phyloP scores from a whole-genome alignment of 2,113 vertebrate genomes.

The Zootoca vivipara region DNA sequence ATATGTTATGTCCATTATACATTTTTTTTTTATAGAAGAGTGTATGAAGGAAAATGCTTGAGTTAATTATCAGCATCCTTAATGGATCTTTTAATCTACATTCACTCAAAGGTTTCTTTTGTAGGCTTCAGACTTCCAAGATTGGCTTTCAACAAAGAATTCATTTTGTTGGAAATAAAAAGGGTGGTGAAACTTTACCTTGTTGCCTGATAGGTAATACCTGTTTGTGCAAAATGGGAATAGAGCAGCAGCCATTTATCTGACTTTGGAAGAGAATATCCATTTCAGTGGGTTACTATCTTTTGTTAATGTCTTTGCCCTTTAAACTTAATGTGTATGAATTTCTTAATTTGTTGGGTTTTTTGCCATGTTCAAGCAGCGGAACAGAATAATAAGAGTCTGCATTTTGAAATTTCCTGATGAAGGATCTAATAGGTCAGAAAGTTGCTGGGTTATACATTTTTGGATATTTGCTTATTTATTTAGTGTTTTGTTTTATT shows the following conservation, averaged over 20 bases:
- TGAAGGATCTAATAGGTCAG: no score
- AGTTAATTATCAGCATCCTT: background rate
- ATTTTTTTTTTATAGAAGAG: slow-evolving; percentile 1
- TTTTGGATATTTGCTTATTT: no score
- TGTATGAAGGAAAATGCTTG: background rate
- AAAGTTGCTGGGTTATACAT: no score
- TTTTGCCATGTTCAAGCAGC: background rate
- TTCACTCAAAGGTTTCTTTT: background rate
- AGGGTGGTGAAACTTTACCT: background rate
- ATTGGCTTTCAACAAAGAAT: background rate
- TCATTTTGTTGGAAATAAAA: background rate
- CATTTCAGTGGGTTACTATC: background rate
- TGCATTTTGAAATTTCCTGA: no score
- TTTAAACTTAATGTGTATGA: background rate
- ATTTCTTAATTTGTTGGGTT: background rate
- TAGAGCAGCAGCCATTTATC: background rate
- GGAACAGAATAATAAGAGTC: no score
- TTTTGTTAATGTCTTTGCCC: background rate
- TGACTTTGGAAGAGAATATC: background rate
- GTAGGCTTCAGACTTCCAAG: background rate
- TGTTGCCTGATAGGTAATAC: background rate
- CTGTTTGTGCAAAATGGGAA: background rate
- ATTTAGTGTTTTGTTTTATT: no score
- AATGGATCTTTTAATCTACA: background rate
- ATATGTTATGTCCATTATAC: background rate